Base-by-base conservation (phyloP, 2,113 vertebrate genomes). In the Scartelaos histophorus region DNA sequence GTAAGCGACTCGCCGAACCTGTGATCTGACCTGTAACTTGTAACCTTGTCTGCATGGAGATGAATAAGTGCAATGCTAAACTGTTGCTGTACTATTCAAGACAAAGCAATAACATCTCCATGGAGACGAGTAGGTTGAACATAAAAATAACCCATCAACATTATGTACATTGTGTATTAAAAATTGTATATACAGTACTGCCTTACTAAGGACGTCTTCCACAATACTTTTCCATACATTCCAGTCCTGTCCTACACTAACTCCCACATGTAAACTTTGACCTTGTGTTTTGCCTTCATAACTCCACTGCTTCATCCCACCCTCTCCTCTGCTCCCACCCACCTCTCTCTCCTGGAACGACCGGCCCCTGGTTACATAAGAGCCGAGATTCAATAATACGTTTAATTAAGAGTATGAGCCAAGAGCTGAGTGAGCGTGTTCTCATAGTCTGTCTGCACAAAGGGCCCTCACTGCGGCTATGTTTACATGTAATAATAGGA, bases 391-490 rank as follows among this genome's bases (percentile, higher is more conserved):
- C 66, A 77, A 47, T 82, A 75, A 73, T 69, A 49, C 68, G 69
- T 85, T 78, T 89, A 86, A 90, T 89, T 82, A 85, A 76, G 64
- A 38, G 24, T 81, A 80, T 38, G 79, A 16, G 24, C 13, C 5
- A 51, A 17, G 51, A 2, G 24, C 67, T 25, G 13, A 25, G 29
- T 71, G 60, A 65, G 66, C 60, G 34, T 34, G 51, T 71, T 58
- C 24, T 67, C 34, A 56, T 68, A 29, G 11, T 43, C 16, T 64
- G 57, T 13, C 75, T 15, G n/a, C 29, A 21, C 25, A 35, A 7
- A 64, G 12, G 10, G 35, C 61, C 19, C 34, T 5, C 11, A 61
- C 15, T 62, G 60, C 35, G 38, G 38, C 38, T 43, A 29, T 29
- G 38, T 43, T 43, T 43, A 43, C 38, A 43, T 9, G 38, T 43